Evolutionary conservation across 2,797 vertebrate genomes (phyloP).

Genomic region (Octomys mimax): DNA sequence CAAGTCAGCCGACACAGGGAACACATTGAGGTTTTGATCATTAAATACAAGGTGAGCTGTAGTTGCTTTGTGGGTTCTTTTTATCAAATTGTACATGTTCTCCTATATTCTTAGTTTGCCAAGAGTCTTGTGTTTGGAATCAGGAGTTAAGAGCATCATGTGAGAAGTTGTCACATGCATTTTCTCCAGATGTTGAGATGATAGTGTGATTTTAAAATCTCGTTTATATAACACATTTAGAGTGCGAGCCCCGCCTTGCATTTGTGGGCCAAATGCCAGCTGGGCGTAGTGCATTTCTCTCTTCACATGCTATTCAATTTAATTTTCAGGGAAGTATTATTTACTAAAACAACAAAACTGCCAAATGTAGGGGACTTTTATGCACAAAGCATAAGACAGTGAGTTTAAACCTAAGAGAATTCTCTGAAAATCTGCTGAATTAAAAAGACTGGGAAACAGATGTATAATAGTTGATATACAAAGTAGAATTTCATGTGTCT

Average conservation of each 20-base stretch:
- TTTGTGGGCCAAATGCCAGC: not conserved
- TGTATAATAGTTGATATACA: not conserved
- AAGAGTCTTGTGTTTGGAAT: not conserved
- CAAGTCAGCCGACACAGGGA: not conserved
- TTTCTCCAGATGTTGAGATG: not conserved
- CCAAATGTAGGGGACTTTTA: not conserved
- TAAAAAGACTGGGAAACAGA: not conserved
- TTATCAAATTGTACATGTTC: not conserved
- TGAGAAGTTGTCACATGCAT: not conserved
- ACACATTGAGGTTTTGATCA: not conserved
- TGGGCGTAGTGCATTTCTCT: not conserved
- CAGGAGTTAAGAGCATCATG: not conserved
- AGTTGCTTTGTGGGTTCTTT: not conserved
- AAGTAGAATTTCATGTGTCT: not conserved
- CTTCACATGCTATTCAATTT: not conserved
- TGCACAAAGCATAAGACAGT: not conserved
- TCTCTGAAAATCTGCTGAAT: not conserved
- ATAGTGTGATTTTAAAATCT: not conserved
- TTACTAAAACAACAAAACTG: not conserved
- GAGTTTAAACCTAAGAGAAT: slow-evolving; percentile 2
- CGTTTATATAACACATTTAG: slow-evolving; percentile 8
- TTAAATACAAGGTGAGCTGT: not conserved
- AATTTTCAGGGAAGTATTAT: not conserved
- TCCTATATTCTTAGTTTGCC: not conserved
- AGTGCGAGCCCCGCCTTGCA: not conserved